Conservation (phyloP, 35 echinoderm and acorn worm species). For the Lytechinus pictus region DNA sequence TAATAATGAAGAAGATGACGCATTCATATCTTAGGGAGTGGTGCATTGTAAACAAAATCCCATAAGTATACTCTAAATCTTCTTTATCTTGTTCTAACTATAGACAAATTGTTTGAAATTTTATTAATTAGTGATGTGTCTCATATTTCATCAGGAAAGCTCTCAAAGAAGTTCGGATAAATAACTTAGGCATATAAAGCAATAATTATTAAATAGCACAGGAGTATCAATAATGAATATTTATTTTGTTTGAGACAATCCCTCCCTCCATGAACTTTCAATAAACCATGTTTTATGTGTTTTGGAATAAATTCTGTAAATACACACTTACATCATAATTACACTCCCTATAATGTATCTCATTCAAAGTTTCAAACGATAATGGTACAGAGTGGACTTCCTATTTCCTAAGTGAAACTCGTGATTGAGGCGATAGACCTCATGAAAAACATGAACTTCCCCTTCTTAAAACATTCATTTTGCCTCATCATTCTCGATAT, state of each 20-base stretch:
- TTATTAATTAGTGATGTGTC: background rate
- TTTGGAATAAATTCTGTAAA: background rate
- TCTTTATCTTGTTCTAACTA: background rate
- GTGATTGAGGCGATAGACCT: background rate
- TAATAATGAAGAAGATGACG: background rate
- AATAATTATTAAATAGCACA: too few relatives aligned
- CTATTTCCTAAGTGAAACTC: conserved; percentile 7
- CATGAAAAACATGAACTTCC: background rate
- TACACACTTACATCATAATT: background rate
- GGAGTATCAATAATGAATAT: background rate
- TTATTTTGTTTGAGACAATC: background rate
- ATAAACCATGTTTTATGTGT: background rate
- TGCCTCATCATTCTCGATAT: background rate
- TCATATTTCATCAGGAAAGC: background rate
- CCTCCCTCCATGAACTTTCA: background rate
- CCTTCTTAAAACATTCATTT: background rate
- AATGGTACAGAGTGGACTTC: background rate
- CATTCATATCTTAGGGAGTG: background rate
- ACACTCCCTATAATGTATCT: background rate
- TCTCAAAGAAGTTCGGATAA: background rate
- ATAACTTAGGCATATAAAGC: too few relatives aligned
- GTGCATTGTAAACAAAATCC: background rate
- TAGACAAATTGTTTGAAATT: background rate
- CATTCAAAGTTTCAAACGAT: background rate
- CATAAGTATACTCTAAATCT: background rate